A percentile compares a stretch with the other conserved stretches of the same genome.
Evolutionary conservation across 2,113 vertebrate species (phyloP).

Genomic region (Camelus dromedarius): DNA sequence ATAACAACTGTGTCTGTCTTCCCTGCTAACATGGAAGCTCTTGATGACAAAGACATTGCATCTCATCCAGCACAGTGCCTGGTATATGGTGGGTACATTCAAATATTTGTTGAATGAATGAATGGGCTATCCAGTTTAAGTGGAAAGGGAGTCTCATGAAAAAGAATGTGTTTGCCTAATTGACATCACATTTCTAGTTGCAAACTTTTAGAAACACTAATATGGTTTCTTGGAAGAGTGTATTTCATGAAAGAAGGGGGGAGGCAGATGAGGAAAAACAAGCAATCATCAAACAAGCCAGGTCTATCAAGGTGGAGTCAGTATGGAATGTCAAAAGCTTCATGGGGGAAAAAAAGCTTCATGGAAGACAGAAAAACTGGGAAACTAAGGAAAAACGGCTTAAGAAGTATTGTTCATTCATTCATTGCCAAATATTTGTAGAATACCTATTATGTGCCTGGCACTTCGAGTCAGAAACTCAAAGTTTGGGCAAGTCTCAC

Average conservation of each 20-base stretch:
- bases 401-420: not conserved
- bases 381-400: not conserved
- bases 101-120: conserved; percentile 1
- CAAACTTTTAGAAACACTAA: not conserved
- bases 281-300: not conserved
- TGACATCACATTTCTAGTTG: not conserved
- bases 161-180: not conserved
- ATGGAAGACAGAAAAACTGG: not conserved
- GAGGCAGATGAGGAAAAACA: not conserved
- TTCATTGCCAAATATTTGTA: not conserved
- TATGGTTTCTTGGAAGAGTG: not conserved
- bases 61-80: not conserved
- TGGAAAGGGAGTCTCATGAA: not conserved
- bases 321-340: not conserved
- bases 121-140: not conserved
- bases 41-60: not conserved
- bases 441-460: not conserved
- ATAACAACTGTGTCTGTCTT: not conserved
- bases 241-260: conserved; percentile 31
- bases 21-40: not conserved
- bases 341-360: not conserved
- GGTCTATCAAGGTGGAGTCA: not conserved
- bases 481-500: not conserved
- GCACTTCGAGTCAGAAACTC: not conserved
- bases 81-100: not conserved